Base-by-base conservation (phyloP, 2,888 invertebrate species). In the Eilema caniola region DNA sequence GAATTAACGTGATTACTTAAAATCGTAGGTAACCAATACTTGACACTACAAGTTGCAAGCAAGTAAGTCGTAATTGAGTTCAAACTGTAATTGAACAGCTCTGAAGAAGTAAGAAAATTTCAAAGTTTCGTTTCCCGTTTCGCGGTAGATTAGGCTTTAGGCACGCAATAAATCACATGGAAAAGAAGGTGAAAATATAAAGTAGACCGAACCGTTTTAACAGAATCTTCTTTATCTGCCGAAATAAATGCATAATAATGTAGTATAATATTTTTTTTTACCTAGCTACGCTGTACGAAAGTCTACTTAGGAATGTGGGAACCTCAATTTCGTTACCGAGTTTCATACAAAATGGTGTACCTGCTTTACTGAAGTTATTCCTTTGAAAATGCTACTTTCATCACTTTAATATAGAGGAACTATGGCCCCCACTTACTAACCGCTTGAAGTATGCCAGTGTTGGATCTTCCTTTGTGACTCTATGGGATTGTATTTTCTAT, bases 121-220 rank as follows among this genome's bases (percentile, higher is more conserved):
- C 53, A 56, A 71, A 79, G 70, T 79, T 79, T 66, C n/a, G 57
- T 28, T 61, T 77, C 63, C 71, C 78, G 65, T 78, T 79, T 73
- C 23, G 63, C 78, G 69, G 73, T 73, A 79, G 81, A 79, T 79
- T 80, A 79, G 60, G 75, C 71, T 70, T 61, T 62, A 47, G 62
- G 65, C 64, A 68, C 41, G 62, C 53, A 67, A 57, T 66, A 66
- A 66, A 67, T 70, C 71, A 65, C 71, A 67, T 23, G 24, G 62
- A 25, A 63, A 62, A 59, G 57, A 56, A 74, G 62, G 61, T 74
- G 37, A 60, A 37, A 66, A 66, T 60, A 28, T 41, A 60, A 25
- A 57, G 24, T 33, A 33, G 33, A 24, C 10, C 20, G 10, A 33
- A 3, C 28, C 33, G 24, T 20, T 66, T 66, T 25, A 66, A 66